A percentile compares a stretch with the other conserved stretches of the same genome.
phyloP scores from a whole-genome alignment of 2,888 invertebrate species.

The Pristionchus japonicus region DNA sequence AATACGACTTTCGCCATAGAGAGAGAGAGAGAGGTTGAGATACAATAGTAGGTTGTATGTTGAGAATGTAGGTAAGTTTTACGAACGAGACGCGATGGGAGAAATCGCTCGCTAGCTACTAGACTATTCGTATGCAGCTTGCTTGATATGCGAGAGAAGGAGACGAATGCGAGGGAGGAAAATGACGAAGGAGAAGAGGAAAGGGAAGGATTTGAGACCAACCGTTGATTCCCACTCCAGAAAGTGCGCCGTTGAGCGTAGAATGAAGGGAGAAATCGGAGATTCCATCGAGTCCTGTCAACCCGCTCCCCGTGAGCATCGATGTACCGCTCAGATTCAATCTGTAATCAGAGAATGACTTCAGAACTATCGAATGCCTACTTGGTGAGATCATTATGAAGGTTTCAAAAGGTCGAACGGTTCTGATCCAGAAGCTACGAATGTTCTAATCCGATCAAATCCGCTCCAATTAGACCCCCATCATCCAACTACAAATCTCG shows the following conservation, averaged over 20 bases:
- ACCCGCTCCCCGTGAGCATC: background rate
- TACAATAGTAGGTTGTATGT: too few relatives aligned
- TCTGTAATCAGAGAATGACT: too few relatives aligned
- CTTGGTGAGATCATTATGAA: too few relatives aligned
- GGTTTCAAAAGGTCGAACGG: too few relatives aligned
- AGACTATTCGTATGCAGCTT: background rate
- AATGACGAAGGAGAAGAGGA: background rate
- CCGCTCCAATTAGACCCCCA: background rate
- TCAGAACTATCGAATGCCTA: too few relatives aligned
- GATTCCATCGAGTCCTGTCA: constrained; percentile 28
- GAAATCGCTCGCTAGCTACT: background rate
- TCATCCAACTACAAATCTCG: background rate
- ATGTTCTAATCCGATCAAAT: too few relatives aligned
- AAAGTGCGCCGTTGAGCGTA: constrained; percentile 32
- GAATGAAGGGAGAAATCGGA: constrained; percentile 31
- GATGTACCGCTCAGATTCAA: constrained; percentile 26
- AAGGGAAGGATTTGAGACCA: background rate
- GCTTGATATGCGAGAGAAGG: background rate
- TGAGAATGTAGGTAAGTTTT: background rate
- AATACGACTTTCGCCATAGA: background rate
- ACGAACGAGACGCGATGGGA: background rate
- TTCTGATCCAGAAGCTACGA: too few relatives aligned
- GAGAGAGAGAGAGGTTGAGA: background rate
- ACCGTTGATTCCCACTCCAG: constrained; percentile 1
- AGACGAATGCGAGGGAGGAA: constrained; percentile 15